Evolutionary conservation across 2,888 invertebrate genomes (phyloP).

Genomic region (Baccha elongata): DNA sequence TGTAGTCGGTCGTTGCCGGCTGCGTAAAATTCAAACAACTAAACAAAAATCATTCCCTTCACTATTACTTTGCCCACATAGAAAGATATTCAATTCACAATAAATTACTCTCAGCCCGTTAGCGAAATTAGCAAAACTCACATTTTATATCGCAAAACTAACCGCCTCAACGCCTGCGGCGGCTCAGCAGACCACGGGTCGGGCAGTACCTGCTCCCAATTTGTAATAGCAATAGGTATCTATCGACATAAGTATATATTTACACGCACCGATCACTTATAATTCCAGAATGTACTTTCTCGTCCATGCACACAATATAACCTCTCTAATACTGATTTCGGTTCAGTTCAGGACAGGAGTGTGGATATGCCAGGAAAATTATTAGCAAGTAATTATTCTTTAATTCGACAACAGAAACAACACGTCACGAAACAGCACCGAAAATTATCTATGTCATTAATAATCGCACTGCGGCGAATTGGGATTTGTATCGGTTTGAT

Average conservation of each 20-base stretch:
- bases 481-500: constrained; percentile 33
- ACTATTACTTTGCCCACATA: constrained; percentile 54
- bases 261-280: constrained; percentile 38
- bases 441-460: constrained; percentile 65
- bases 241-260: constrained; percentile 18
- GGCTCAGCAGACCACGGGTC: no score
- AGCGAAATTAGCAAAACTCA: constrained; percentile 52
- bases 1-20: not conserved
- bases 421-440: constrained; percentile 52
- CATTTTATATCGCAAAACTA: constrained; percentile 38
- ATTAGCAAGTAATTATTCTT: constrained; percentile 55
- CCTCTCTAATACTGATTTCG: not conserved
- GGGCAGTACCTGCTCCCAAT: not conserved
- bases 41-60: constrained; percentile 44
- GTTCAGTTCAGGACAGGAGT: not conserved
- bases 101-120: constrained; percentile 38
- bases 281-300: constrained; percentile 13
- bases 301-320: not conserved
- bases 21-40: constrained; percentile 15
- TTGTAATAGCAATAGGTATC: not conserved
- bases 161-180: constrained; percentile 8
- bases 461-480: constrained; percentile 54
- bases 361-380: constrained; percentile 12
- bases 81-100: constrained; percentile 53
- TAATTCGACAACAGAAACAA: constrained; percentile 65